Conservation (phyloP, 2,113 vertebrate species). For the Oplegnathus fasciatus region DNA sequence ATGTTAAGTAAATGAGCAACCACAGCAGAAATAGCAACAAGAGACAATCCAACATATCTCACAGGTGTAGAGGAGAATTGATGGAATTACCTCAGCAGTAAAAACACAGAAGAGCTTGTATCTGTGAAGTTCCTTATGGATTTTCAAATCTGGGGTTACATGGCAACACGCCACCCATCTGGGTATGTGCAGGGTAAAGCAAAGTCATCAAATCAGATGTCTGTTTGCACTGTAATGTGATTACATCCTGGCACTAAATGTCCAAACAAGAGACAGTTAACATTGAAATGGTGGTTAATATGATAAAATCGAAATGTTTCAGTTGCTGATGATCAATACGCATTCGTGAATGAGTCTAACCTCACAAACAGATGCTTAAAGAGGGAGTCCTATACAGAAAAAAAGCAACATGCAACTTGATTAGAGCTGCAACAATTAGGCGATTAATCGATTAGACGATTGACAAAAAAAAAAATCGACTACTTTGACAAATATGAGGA, state of each 20-base stretch:
- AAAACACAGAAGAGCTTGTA: background rate
- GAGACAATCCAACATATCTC: conserved; percentile 22
- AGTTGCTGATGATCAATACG: too few relatives aligned
- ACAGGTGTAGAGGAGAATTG: background rate
- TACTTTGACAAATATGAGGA: background rate
- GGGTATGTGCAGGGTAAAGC: background rate
- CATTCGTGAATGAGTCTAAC: too few relatives aligned
- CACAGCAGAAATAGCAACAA: background rate
- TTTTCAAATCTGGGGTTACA: background rate
- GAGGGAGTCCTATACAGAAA: background rate
- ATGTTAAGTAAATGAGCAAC: background rate
- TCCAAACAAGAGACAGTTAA: background rate
- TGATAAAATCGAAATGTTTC: background rate
- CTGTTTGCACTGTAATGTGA: background rate
- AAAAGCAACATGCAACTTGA: background rate
- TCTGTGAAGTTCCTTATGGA: background rate
- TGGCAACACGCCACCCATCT: background rate
- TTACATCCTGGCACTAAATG: background rate
- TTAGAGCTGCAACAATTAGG: background rate
- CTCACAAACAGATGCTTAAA: background rate
- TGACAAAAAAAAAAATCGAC: too few relatives aligned
- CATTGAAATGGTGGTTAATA: background rate
- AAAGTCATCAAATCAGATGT: background rate
- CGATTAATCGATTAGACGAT: background rate
- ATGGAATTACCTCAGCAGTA: background rate